A percentile compares a stretch with the other conserved stretches of the same genome.
phyloP scores from a whole-genome alignment of 2,888 invertebrate genomes.

The Agrotis segetum region DNA sequence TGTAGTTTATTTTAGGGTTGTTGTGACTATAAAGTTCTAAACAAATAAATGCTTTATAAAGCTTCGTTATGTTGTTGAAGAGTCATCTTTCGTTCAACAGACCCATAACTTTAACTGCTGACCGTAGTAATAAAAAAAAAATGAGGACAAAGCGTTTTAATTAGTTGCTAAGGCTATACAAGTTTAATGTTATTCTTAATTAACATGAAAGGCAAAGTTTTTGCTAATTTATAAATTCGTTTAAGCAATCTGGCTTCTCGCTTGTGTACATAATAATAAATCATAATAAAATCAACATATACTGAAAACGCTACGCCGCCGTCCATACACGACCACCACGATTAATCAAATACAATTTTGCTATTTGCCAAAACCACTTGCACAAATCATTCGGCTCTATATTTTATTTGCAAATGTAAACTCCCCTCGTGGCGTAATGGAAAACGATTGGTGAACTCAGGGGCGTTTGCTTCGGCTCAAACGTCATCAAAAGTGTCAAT shows the following conservation, averaged over 20 bases:
- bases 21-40: constrained; percentile 14
- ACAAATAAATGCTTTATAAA: constrained; percentile 9
- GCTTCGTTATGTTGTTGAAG: not conserved
- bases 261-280: not conserved
- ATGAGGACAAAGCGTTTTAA: not conserved
- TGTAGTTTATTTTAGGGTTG: constrained; percentile 23
- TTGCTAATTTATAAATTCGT: not conserved
- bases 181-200: not conserved
- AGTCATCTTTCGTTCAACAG: not conserved
- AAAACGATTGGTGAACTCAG: constrained; percentile 75
- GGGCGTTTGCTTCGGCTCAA: constrained; percentile 80
- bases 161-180: not conserved
- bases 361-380: constrained; percentile 61
- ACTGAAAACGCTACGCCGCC: constrained; percentile 33
- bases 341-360: constrained; percentile 59
- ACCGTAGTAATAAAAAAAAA: not conserved
- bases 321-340: constrained; percentile 25
- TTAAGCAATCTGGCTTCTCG: not conserved
- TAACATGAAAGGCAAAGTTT: not conserved
- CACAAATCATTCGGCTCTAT: constrained; percentile 59
- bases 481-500: constrained; percentile 89
- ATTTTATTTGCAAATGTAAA: constrained; percentile 67
- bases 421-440: constrained; percentile 70
- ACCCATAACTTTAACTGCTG: too few species aligned
- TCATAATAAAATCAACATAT: constrained; percentile 11